Percentiles rank a stretch among this genome's conserved stretches.
Evolutionary conservation across 2,888 invertebrate species (phyloP).

Genomic region (Chalcosyrphus nemorum): DNA sequence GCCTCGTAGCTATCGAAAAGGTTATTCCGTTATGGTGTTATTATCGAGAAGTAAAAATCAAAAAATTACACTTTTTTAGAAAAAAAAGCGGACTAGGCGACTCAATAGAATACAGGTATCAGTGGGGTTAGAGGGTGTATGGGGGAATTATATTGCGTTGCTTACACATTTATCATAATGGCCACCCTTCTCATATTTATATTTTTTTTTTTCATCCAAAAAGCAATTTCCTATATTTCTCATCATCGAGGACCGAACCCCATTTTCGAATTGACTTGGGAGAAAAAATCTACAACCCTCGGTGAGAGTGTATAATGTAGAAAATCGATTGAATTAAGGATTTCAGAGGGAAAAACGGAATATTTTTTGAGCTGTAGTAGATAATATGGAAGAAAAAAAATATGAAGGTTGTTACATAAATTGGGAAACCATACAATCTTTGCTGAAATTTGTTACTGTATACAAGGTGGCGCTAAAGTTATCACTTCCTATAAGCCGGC

Average conservation of each 20-base stretch:
- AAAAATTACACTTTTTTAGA: slow-evolving; percentile 29
- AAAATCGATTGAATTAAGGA: slow-evolving; percentile 44
- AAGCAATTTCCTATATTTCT: slow-evolving; percentile 70
- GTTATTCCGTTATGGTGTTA: slow-evolving; percentile 33
- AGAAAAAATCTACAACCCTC: slow-evolving; percentile 5
- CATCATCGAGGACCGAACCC: slow-evolving; percentile 46
- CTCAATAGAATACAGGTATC: slow-evolving; percentile 15
- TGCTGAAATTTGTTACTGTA: too few species aligned
- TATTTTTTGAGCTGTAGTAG: neutral
- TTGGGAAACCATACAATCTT: too few species aligned
- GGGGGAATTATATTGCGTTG: slow-evolving; percentile 32
- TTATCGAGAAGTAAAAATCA: slow-evolving; percentile 55
- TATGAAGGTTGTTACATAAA: neutral
- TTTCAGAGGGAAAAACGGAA: neutral
- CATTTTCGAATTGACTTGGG: slow-evolving; percentile 12
- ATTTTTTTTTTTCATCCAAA: slow-evolving; percentile 33
- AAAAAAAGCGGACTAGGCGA: neutral
- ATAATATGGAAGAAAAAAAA: neutral
- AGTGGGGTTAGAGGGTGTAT: neutral
- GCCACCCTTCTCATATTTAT: slow-evolving; percentile 48
- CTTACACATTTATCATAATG: slow-evolving; percentile 45
- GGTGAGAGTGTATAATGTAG: slow-evolving; percentile 8
- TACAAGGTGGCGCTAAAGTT: too few species aligned
- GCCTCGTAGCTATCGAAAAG: slow-evolving; percentile 17
- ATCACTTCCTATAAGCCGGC: too few species aligned